These are phyloP conservation scores for Plebejus anna DNA, from an alignment of 2,888 invertebrate species.

Conservation along the genomic window DNA sequence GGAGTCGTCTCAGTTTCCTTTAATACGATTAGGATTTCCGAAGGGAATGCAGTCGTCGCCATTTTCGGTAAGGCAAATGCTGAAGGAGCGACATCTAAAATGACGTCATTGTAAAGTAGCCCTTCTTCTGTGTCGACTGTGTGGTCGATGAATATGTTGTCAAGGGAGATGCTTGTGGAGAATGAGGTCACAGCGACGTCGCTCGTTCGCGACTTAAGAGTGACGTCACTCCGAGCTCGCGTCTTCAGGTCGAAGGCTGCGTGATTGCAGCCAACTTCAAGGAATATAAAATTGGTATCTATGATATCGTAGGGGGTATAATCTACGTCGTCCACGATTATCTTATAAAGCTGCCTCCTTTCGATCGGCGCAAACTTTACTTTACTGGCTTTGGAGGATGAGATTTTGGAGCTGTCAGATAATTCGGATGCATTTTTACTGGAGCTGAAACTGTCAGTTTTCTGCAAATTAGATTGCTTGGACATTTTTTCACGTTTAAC, in stretches of 20 bases:
- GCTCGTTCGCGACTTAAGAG: slow-evolving; percentile 25
- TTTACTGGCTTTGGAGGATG: slow-evolving; percentile 43
- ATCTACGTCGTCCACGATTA: slow-evolving; percentile 51
- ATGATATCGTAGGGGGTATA: slow-evolving; percentile 61
- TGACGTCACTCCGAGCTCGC: slow-evolving; percentile 50
- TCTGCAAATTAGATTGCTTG: background rate
- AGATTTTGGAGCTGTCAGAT: slow-evolving; percentile 41
- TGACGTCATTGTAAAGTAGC: slow-evolving; percentile 45
- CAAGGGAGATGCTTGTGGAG: slow-evolving; percentile 72
- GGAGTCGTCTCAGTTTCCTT: slow-evolving; percentile 83
- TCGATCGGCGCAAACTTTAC: slow-evolving; percentile 51
- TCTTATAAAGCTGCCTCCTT: slow-evolving; percentile 50
- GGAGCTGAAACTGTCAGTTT: background rate
- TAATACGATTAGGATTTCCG: slow-evolving; percentile 81
- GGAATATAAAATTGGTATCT: slow-evolving; percentile 51
- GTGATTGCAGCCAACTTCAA: slow-evolving; percentile 58
- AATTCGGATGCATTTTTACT: slow-evolving; percentile 18
- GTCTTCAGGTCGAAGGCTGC: slow-evolving; percentile 59
- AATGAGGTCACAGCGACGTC: slow-evolving; percentile 57
- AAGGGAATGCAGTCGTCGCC: slow-evolving; percentile 64
- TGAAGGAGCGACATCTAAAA: slow-evolving; percentile 61
- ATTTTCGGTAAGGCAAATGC: slow-evolving; percentile 63
- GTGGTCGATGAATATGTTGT: slow-evolving; percentile 75
- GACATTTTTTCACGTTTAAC: background rate
- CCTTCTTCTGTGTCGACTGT: slow-evolving; percentile 67